Conservation (phyloP, 2,888 invertebrate species). For the Syrista parreyssii region DNA sequence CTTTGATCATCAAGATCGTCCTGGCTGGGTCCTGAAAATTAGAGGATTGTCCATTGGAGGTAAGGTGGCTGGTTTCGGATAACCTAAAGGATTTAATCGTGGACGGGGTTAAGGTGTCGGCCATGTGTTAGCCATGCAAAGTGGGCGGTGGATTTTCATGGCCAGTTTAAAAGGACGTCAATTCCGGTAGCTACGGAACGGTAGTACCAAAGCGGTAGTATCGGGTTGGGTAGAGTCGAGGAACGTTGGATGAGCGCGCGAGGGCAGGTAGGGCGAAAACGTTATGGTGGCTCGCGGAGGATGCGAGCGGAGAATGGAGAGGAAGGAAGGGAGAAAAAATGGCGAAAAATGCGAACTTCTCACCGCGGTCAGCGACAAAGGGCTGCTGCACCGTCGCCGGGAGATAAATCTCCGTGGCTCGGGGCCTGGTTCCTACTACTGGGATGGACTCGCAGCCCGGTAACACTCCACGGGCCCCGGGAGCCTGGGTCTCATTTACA, state of each 20-base stretch:
- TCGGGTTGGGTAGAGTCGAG: not conserved
- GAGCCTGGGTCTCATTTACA: slow-evolving; percentile 61
- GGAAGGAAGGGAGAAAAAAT: slow-evolving; percentile 45
- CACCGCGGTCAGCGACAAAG: slow-evolving; percentile 61
- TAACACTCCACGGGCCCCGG: slow-evolving; percentile 23
- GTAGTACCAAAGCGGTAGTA: slow-evolving; percentile 7
- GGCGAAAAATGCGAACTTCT: slow-evolving; percentile 64
- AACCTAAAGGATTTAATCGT: not conserved
- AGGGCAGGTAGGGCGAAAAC: not conserved
- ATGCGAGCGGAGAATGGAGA: slow-evolving; percentile 14
- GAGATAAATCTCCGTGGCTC: slow-evolving; percentile 37
- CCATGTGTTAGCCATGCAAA: slow-evolving; percentile 11
- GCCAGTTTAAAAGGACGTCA: slow-evolving; percentile 17
- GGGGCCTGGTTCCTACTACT: slow-evolving; percentile 8
- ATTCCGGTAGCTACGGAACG: slow-evolving; percentile 46
- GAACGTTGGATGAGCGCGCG: not conserved
- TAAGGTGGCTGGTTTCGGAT: not conserved
- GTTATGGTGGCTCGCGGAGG: not conserved
- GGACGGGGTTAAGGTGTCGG: not conserved
- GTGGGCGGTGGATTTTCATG: not conserved
- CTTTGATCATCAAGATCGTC: slow-evolving; percentile 9
- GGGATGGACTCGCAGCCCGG: slow-evolving; percentile 32
- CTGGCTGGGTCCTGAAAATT: not conserved
- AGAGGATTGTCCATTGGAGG: not conserved
- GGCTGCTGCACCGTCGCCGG: slow-evolving; percentile 45